Percentiles rank a stretch among this genome's conserved stretches.
These are phyloP conservation scores for Pedetes capensis DNA, from an alignment of 2,113 vertebrate genomes.

Conservation along the genomic window DNA sequence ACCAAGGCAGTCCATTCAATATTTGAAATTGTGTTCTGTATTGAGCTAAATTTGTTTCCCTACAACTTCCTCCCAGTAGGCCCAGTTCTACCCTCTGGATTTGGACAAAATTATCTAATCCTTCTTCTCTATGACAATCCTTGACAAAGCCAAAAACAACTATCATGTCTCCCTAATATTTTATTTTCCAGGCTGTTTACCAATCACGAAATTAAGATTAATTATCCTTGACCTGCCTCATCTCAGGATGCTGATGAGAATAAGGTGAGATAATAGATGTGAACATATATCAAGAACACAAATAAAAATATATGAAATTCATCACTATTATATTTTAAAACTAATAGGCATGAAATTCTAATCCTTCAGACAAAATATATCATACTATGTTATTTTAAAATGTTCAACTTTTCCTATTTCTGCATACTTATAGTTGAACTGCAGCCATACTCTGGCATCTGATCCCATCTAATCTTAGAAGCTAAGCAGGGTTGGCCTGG, in stretches of 20 bases:
- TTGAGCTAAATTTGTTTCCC: slow-evolving; percentile 1
- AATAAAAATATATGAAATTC: slow-evolving; percentile 21
- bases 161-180: slow-evolving; percentile 49
- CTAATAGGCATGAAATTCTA: slow-evolving; percentile 6
- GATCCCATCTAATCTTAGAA: too few species aligned
- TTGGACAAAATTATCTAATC: slow-evolving; percentile 29
- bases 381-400: not conserved
- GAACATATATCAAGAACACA: slow-evolving; percentile 35
- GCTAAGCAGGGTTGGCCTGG: too few species aligned
- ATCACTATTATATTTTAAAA: slow-evolving; percentile 25
- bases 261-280: slow-evolving; percentile 43
- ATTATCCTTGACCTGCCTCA: not conserved
- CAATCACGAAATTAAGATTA: slow-evolving; percentile 37
- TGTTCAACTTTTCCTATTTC: not conserved
- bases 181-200: slow-evolving; percentile 60
- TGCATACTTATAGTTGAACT: not conserved
- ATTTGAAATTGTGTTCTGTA: not conserved
- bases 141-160: slow-evolving; percentile 38
- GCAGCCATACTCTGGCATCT: too few species aligned
- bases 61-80: not conserved
- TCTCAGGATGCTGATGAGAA: slow-evolving; percentile 17
- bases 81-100: not conserved
- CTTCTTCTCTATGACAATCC: slow-evolving; percentile 34
- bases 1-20: not conserved
- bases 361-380: not conserved